A percentile compares a stretch with the other conserved stretches of the same genome.
Evolutionary conservation across 2,888 invertebrate genomes (phyloP).

Genomic region (Lapara coniferarum): DNA sequence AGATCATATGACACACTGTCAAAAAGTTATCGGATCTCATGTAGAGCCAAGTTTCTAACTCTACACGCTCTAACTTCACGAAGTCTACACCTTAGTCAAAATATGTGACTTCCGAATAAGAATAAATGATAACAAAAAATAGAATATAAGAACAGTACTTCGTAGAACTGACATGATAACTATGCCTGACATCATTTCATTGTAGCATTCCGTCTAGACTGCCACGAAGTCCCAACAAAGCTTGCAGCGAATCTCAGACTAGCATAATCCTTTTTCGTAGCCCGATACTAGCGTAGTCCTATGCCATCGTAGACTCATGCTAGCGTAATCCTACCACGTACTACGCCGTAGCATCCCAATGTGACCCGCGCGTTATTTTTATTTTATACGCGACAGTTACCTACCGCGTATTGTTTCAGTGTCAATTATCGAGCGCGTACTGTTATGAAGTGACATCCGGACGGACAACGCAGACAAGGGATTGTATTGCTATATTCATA

Average conservation of each 20-base stretch:
- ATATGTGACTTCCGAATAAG: too few relatives aligned
- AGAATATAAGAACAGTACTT: too few relatives aligned
- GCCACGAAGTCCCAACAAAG: background rate
- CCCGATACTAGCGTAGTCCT: background rate
- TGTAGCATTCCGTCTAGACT: too few relatives aligned
- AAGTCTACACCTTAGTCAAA: too few relatives aligned
- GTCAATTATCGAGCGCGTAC: slow-evolving; percentile 47
- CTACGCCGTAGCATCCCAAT: slow-evolving; percentile 4
- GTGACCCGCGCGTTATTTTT: slow-evolving; percentile 33
- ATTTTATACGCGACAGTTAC: slow-evolving; percentile 41
- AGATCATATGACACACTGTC: too few relatives aligned
- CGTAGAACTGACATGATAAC: too few relatives aligned
- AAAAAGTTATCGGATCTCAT: too few relatives aligned
- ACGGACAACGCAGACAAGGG: slow-evolving; percentile 19
- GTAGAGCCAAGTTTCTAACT: too few relatives aligned
- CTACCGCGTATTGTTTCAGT: slow-evolving; percentile 47
- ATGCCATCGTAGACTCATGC: too few relatives aligned
- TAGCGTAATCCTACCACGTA: background rate
- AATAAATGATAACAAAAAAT: too few relatives aligned
- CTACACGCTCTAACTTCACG: too few relatives aligned
- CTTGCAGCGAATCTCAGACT: background rate
- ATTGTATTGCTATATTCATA: background rate
- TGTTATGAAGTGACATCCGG: slow-evolving; percentile 29
- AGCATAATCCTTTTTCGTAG: background rate
- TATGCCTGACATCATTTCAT: background rate